Base-by-base conservation (phyloP, 2,113 vertebrate species). In the Xenotilapia flavipinnis region DNA sequence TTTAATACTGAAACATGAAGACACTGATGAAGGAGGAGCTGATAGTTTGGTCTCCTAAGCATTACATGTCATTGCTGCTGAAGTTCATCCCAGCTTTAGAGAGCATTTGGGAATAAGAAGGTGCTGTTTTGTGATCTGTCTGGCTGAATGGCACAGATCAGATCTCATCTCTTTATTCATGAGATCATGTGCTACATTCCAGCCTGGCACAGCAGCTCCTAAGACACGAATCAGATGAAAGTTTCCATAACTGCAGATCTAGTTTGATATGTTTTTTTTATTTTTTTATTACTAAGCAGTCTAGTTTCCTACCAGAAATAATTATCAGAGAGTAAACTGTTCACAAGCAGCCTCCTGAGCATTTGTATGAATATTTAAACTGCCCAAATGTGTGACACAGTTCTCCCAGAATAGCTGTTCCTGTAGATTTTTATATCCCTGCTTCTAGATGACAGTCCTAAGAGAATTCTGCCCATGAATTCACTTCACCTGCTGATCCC, bases 81-180 rank as follows among this genome's bases (percentile, higher is more conserved):
- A 84, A 84, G 75, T 58, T 79, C 42, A 42, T 81, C 82, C 55
- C 54, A 53, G 86, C 83, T 91, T 79, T 62, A 88, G 6, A 84
- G 3, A 23, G 85, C 68, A 33, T 83, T 81, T 56, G 53, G 53
- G 54, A 85, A 47, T 77, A 42, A 53, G 87, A 90, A 38, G 83
- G 85, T 85, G 82, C 81, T 86, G 70, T 91, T 87, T 84, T 56
- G 81, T 62, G 17, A 87, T 84, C 58, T 47, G 85, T 87, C 85
- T 85, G 73, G 36, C 73, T 53, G 28, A 73, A 28, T 7, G 33
- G 45, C 40, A 79, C 42, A 9, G 49, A 88, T 87, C 38, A 87
- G 84, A 91, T 89, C 89, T 88, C 81, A 82, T 89, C 86, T 85
- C 26, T 68, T 79, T 77, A 84, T 90, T 92, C 82, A 90, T 88